These are phyloP conservation scores for Scolopax rusticola DNA, from an alignment of 2,797 vertebrate species.

Conservation along the genomic window DNA sequence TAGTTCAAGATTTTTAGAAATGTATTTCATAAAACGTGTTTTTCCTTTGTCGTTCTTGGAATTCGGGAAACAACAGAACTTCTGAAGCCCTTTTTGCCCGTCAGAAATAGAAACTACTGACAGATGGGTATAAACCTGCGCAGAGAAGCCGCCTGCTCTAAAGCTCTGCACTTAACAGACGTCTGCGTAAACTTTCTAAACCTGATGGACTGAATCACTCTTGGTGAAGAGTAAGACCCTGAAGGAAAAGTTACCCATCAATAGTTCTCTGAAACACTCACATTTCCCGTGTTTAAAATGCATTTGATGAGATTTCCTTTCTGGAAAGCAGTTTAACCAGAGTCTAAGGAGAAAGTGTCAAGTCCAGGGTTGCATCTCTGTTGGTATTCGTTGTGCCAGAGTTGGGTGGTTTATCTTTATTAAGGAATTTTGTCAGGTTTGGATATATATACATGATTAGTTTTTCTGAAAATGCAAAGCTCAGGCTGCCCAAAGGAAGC, in stretches of 20 bases:
- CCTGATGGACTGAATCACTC: not conserved
- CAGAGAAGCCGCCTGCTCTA: not conserved
- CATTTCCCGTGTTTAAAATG: not conserved
- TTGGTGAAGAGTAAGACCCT: not conserved
- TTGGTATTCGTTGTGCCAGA: not conserved
- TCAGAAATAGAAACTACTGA: not conserved
- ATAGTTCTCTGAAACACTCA: not conserved
- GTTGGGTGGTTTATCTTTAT: not conserved
- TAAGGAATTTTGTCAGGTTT: not conserved
- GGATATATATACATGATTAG: too few relatives aligned
- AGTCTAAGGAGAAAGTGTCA: not conserved
- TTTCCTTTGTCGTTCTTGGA: not conserved
- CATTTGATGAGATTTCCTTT: not conserved
- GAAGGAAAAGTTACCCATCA: not conserved
- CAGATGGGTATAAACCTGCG: not conserved
- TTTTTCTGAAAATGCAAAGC: not conserved
- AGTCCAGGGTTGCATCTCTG: not conserved
- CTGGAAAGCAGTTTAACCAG: not conserved
- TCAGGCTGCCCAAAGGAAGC: not conserved
- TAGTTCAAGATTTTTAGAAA: not conserved
- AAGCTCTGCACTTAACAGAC: not conserved
- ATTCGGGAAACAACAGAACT: not conserved
- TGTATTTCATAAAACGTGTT: fast-evolving
- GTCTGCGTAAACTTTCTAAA: not conserved
- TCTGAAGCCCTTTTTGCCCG: not conserved